Percentiles rank a stretch among this genome's conserved stretches.
These are phyloP conservation scores for Pipistrellus pygmaeus DNA, from an alignment of 2,797 vertebrate species.

Conservation along the genomic window DNA sequence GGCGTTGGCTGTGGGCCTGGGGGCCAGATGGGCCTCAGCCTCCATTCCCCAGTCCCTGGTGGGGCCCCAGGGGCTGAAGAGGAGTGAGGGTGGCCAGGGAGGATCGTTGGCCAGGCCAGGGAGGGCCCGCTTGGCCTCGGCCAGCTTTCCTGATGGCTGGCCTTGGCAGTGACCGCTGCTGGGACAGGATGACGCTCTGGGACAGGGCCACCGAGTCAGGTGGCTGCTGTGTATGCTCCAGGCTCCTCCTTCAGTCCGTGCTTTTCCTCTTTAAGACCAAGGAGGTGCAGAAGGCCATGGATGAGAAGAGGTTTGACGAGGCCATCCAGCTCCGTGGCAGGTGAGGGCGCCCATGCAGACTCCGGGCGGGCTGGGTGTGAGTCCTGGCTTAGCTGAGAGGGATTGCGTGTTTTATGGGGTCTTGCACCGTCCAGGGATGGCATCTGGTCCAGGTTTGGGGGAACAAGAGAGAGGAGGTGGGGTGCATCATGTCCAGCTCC, in stretches of 20 bases:
- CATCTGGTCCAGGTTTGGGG: neutral
- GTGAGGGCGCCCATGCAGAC: slow-evolving; percentile 86
- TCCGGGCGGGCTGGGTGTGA: fast-evolving
- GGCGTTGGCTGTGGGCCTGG: slow-evolving; percentile 91
- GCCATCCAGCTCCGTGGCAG: slow-evolving; percentile 96
- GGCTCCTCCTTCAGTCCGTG: neutral
- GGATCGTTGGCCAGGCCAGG: neutral
- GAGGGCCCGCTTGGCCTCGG: neutral
- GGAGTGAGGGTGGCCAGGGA: neutral
- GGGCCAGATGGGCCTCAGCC: slow-evolving; percentile 89
- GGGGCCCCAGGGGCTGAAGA: slow-evolving; percentile 77
- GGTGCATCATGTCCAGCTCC: fast-evolving
- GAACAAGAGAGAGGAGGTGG: too few relatives aligned
- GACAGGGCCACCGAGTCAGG: fast-evolving
- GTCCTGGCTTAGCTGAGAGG: neutral
- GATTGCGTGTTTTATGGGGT: fast-evolving
- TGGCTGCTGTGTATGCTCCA: neutral
- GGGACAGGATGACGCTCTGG: neutral
- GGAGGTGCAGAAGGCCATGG: slow-evolving; percentile 97
- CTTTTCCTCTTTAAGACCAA: slow-evolving; percentile 90
- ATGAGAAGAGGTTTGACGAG: slow-evolving; percentile 95
- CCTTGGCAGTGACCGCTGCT: neutral
- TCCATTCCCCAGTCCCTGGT: neutral
- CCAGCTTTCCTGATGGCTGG: neutral
- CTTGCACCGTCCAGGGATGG: fast-evolving